Percentiles rank a stretch among this genome's conserved stretches.
Conservation (phyloP, 2,113 vertebrate genomes). For the Leucosticte australis region DNA sequence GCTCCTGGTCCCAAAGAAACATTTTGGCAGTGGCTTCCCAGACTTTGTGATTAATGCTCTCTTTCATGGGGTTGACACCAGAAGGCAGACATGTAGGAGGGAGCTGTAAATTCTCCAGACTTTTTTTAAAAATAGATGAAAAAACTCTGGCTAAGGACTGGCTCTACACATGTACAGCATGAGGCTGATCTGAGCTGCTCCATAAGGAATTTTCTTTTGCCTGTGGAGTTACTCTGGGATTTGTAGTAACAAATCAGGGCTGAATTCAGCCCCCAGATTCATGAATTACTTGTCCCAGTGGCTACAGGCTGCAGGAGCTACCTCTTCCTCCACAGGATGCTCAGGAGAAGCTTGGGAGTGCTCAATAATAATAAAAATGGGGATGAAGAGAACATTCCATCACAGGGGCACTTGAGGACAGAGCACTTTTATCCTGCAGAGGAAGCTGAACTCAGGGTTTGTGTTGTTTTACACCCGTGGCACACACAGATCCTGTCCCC, state of each 20-base stretch:
- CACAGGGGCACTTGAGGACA: background rate
- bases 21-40: background rate
- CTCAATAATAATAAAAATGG: background rate
- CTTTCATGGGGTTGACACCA: constrained; percentile 24
- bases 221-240: background rate
- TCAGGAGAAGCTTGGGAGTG: background rate
- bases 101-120: constrained; percentile 39
- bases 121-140: constrained; percentile 25
- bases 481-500: background rate
- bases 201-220: background rate
- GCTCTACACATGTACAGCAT: background rate
- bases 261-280: background rate
- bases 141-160: constrained; percentile 12
- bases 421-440: background rate
- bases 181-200: background rate
- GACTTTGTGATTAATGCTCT: constrained; percentile 24
- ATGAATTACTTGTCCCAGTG: background rate
- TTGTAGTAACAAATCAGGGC: background rate
- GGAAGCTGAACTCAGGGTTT: background rate
- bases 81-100: constrained; percentile 33
- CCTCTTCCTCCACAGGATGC: background rate
- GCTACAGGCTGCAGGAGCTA: background rate
- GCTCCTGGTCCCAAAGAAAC: background rate
- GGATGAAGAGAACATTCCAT: background rate
- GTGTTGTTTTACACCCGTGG: background rate